Base-by-base conservation (phyloP, 1,140 invertebrate species). In the Protaetia brevitarsis region DNA sequence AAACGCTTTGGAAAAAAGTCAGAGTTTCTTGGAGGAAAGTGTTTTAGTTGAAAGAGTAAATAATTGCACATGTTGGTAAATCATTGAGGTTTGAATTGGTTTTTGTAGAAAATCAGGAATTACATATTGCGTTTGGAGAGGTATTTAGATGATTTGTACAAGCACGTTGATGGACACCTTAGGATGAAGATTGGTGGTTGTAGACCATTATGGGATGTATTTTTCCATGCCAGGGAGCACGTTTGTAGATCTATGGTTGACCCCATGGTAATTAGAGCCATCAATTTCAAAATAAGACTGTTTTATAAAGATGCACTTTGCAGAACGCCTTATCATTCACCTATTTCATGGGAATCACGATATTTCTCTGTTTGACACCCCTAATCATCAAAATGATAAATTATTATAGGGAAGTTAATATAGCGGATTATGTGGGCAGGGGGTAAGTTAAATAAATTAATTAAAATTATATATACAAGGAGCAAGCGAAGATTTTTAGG, bases 291-390 rank as follows among this genome's bases (percentile, higher is more conserved):
- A 19, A 45, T 45, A n/a, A n/a, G n/a, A n/a, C n/a, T 2, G 3
- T 10, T 28, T 58, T 28, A 13, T 2, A 3, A 3, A 13, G n/a
- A 34, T 34, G 7, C n/a, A 16, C 5, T 7, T 58, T 58, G 10
- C n/a, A 58, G 56, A 58, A 58, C n/a, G 56, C 56, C 5, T 28
- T 58, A 23, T 58, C 56, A 2, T 58, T 10, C 13, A 28, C 56
- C 8, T 58, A 28, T 28, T 58, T 58, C 26, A 45, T 19, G 23
- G 19, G 16, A 13, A 45, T 45, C 10, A 7, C 23, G n/a, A 45
- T 45, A 4, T 45, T 45, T 21, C 41, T 45, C 8, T 19, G 41
- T 10, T 19, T 45, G 3, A 45, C 41, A 3, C 41, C 41, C 19
- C 19, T 45, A 7, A 13, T 45, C 3, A 45, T 45, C 10, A 45